Conservation (phyloP, 2,113 vertebrate species). For the Rostratula benghalensis region DNA sequence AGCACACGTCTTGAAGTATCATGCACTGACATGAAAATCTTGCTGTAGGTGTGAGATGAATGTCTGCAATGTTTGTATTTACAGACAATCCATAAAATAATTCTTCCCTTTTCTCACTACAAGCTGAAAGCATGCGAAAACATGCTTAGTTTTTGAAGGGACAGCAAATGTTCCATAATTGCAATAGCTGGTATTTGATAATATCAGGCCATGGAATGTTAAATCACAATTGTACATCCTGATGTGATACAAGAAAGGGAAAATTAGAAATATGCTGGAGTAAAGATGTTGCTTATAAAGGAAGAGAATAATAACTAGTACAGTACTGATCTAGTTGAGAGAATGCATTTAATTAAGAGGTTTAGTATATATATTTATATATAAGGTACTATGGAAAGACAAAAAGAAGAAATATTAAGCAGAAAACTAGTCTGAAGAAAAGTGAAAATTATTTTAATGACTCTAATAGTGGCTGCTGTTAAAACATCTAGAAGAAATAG, state of each 20-base stretch:
- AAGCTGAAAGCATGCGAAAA: not conserved
- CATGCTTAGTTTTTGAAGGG: not conserved
- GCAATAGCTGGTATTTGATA: not conserved
- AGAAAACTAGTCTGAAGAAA: not conserved
- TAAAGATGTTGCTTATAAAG: not conserved
- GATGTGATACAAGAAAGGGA: not conserved
- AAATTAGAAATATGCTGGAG: not conserved
- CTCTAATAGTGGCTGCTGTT: not conserved
- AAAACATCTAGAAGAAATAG: not conserved
- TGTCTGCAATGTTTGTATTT: not conserved
- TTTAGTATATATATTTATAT: not conserved
- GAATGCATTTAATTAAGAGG: not conserved
- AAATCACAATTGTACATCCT: not conserved
- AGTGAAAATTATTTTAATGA: not conserved
- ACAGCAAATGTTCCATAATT: not conserved
- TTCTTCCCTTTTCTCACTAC: not conserved
- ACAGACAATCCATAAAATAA: not conserved
- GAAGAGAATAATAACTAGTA: not conserved
- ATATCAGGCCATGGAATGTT: not conserved
- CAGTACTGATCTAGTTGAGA: not conserved
- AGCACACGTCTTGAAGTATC: not conserved
- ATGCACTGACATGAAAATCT: not conserved
- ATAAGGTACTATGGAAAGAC: not conserved
- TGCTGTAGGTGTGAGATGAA: slow-evolving; percentile 19
- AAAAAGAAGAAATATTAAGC: not conserved